Evolutionary conservation across 2,113 vertebrate species (phyloP).

Genomic region (Hiodon alosoides): DNA sequence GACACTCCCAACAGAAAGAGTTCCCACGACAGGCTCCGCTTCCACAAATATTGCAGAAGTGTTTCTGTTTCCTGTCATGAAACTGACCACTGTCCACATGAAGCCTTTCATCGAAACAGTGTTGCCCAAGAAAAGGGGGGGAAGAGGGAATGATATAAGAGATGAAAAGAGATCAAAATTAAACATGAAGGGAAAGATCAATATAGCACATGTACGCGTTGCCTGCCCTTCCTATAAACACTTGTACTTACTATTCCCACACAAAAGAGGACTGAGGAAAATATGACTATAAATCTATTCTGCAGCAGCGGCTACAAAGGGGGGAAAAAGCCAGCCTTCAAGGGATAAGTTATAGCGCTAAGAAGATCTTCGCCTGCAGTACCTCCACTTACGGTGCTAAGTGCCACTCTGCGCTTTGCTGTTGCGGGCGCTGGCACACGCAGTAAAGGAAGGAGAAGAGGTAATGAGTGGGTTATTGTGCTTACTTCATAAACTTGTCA

Average conservation of each 20-base stretch:
- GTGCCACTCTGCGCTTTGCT: constrained; percentile 62
- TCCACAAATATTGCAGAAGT: too few relatives aligned
- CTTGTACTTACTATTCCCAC: constrained; percentile 52
- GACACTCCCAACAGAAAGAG: too few relatives aligned
- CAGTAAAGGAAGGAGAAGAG: constrained; percentile 57
- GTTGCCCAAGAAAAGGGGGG: neutral
- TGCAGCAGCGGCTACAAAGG: constrained; percentile 31
- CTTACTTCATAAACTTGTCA: constrained; percentile 95
- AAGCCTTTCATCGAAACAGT: neutral
- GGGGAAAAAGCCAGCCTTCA: constrained; percentile 48
- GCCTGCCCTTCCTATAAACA: constrained; percentile 59
- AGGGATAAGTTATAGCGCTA: constrained; percentile 45
- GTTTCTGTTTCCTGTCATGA: neutral
- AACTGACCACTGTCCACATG: neutral
- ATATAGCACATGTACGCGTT: constrained; percentile 52
- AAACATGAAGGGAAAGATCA: constrained; percentile 10
- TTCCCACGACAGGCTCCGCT: too few relatives aligned
- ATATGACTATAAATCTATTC: constrained; percentile 50
- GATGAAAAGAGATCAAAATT: neutral
- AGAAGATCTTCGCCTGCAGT: constrained; percentile 39
- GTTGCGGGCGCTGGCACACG: constrained; percentile 52
- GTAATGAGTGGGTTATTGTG: constrained; percentile 82
- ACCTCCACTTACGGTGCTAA: constrained; percentile 25
- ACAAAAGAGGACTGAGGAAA: constrained; percentile 38
- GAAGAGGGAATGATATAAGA: neutral